Conservation (phyloP, 2,888 invertebrate genomes). For the Melanostoma scalare region DNA sequence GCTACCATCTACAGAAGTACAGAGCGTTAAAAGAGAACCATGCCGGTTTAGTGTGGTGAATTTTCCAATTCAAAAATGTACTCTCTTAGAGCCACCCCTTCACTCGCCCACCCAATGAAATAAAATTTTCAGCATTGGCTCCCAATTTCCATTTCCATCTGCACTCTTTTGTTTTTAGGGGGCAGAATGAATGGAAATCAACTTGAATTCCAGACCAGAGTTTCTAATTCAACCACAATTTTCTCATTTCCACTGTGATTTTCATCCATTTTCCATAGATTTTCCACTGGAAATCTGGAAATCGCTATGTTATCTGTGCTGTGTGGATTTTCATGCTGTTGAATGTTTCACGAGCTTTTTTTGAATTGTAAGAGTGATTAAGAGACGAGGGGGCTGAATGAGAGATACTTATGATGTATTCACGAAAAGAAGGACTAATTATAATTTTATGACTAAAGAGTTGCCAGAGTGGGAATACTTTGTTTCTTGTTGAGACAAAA, state of each 20-base stretch:
- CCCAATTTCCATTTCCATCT: slow-evolving; percentile 5
- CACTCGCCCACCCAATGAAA: slow-evolving; percentile 7
- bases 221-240: slow-evolving; percentile 6
- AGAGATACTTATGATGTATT: slow-evolving; percentile 5
- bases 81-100: neutral
- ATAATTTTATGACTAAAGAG: slow-evolving; percentile 21
- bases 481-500: neutral
- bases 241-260: slow-evolving; percentile 46
- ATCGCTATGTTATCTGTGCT: slow-evolving; percentile 32
- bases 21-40: neutral
- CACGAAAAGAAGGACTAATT: slow-evolving; percentile 13
- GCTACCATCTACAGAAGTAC: neutral
- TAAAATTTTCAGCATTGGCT: slow-evolving; percentile 7
- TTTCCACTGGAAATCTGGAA: slow-evolving; percentile 38
- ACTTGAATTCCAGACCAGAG: slow-evolving; percentile 11
- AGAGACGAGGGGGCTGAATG: neutral
- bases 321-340: slow-evolving; percentile 55
- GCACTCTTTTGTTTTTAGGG: neutral
- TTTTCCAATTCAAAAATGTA: neutral
- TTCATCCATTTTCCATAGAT: neutral
- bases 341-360: slow-evolving; percentile 40
- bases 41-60: slow-evolving; percentile 35
- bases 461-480: slow-evolving; percentile 13
- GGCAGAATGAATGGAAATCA: slow-evolving; percentile 41
- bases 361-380: slow-evolving; percentile 6